phyloP scores from a whole-genome alignment of 2,797 vertebrate species.

The Schizothorax lantsangensis region DNA sequence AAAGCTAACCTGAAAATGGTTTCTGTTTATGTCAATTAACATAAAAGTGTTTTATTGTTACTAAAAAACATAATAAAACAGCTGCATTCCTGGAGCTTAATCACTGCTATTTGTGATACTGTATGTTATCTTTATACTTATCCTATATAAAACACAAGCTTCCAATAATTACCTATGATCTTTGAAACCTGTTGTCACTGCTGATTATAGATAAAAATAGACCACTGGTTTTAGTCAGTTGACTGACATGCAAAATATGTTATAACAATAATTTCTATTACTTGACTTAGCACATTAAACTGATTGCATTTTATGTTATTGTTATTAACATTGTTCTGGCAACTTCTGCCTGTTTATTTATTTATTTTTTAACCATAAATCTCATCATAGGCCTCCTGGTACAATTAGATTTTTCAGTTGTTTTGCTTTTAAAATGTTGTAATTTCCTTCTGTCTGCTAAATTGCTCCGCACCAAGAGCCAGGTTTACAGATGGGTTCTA shows the following conservation, averaged over 20 bases:
- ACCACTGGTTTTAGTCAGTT: not conserved
- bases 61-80: not conserved
- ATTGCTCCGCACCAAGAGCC: not conserved
- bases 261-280: not conserved
- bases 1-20: not conserved
- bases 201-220: not conserved
- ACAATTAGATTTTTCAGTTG: not conserved
- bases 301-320: not conserved
- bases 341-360: not conserved
- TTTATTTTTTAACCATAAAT: not conserved
- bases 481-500: not conserved
- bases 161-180: not conserved
- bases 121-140: slow-evolving; percentile 38
- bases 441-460: not conserved
- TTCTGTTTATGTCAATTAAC: not conserved
- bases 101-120: slow-evolving; percentile 9
- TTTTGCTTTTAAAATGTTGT: not conserved
- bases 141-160: slow-evolving; percentile 9
- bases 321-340: not conserved
- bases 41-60: not conserved
- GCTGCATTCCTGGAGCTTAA: not conserved
- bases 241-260: not conserved
- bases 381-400: not conserved
- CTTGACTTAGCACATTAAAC: not conserved
- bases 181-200: slow-evolving; percentile 19